Percentiles rank a stretch among this genome's conserved stretches.
These are phyloP conservation scores for Delphinapterus leucas DNA, from an alignment of 2,113 vertebrate genomes.

Conservation along the genomic window DNA sequence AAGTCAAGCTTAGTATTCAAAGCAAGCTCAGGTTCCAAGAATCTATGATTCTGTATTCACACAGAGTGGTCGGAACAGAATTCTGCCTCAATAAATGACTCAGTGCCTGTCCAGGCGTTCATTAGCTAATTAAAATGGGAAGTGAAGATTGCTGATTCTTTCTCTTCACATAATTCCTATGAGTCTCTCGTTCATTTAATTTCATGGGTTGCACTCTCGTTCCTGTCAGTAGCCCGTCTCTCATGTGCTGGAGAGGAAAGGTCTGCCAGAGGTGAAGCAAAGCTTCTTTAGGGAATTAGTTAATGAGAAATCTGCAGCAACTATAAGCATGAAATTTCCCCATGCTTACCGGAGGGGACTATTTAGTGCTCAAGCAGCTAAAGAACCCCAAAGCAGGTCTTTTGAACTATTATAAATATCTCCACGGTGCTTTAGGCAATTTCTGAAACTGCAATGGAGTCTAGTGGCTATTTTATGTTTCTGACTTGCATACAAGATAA, in stretches of 20 bases:
- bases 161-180: background rate
- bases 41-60: background rate
- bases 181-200: slow-evolving; percentile 34
- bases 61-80: background rate
- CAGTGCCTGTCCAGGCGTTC: background rate
- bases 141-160: background rate
- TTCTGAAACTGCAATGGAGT: background rate
- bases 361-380: background rate
- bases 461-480: background rate
- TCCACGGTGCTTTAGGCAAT: background rate
- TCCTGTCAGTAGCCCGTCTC: background rate
- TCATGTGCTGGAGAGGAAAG: background rate
- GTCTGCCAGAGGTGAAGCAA: slow-evolving; percentile 21
- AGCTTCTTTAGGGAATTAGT: background rate
- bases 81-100: background rate
- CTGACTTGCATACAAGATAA: background rate
- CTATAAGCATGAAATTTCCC: background rate
- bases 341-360: background rate
- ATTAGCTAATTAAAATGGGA: slow-evolving; percentile 54
- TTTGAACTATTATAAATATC: background rate
- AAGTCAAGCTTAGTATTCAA: background rate
- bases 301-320: slow-evolving; percentile 1
- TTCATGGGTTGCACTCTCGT: background rate
- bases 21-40: background rate
- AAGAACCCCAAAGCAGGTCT: background rate